These are phyloP conservation scores for Cerastis rubricosa DNA, from an alignment of 2,888 invertebrate species.

Conservation along the genomic window DNA sequence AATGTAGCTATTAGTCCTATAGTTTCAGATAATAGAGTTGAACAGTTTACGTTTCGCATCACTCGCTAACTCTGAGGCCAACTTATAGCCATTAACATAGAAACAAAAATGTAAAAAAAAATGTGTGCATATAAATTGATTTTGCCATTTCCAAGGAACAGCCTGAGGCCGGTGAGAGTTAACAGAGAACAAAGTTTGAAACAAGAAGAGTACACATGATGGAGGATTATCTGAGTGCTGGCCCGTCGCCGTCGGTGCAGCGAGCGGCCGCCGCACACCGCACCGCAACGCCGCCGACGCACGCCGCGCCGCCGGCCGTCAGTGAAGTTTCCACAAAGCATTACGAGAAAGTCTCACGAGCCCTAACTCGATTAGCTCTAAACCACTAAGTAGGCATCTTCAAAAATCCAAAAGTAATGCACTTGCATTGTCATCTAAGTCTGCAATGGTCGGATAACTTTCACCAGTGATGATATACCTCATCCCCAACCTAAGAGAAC, in stretches of 20 bases:
- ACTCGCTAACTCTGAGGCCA: background rate
- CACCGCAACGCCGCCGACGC: background rate
- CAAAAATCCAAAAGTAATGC: conserved; percentile 5
- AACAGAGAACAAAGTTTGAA: conserved; percentile 1
- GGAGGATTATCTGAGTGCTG: background rate
- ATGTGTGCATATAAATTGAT: no score
- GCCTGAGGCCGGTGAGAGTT: background rate
- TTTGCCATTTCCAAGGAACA: background rate
- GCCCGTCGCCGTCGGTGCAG: background rate
- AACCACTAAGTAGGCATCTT: background rate
- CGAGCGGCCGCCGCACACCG: no score
- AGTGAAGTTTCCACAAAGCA: conserved; percentile 49
- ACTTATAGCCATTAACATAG: background rate
- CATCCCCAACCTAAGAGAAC: background rate
- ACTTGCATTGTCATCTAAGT: background rate
- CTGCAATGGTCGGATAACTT: background rate
- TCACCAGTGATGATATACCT: conserved; percentile 1
- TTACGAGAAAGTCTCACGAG: conserved; percentile 45
- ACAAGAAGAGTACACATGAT: background rate
- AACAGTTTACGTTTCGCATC: background rate
- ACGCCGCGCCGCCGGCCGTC: background rate
- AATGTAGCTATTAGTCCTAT: background rate
- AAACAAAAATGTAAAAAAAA: no score
- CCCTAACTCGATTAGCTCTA: conserved; percentile 39
- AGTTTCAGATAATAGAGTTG: background rate